phyloP scores from a whole-genome alignment of 2,113 vertebrate species.

The Cynopterus brachyotis region DNA sequence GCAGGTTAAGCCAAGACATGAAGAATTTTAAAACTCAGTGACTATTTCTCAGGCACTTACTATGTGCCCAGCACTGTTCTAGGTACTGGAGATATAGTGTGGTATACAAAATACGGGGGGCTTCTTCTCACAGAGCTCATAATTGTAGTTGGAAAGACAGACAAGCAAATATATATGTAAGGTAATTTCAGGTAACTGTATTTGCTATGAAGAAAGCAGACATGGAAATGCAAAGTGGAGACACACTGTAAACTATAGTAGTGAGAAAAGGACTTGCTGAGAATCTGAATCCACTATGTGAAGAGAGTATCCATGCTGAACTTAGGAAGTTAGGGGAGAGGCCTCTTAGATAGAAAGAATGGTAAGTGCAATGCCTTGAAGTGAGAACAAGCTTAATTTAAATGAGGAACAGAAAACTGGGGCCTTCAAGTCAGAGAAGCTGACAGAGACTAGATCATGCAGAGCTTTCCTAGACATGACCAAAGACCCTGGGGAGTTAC shows the following conservation, averaged over 20 bases:
- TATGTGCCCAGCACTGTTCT: neutral
- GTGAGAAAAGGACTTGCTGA: neutral
- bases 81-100: too few relatives aligned
- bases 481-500: neutral
- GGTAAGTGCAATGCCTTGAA: neutral
- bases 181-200: neutral
- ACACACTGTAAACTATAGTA: accelerated
- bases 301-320: neutral
- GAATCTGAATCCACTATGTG: neutral
- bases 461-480: neutral
- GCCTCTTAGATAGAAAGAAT: neutral
- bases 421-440: neutral
- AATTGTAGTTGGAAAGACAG: neutral
- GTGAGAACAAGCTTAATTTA: neutral
- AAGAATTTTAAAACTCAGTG: neutral
- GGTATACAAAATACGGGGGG: too few relatives aligned
- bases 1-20: neutral
- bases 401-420: neutral
- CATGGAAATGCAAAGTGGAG: neutral
- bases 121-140: neutral
- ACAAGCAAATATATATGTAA: neutral
- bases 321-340: neutral
- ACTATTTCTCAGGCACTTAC: neutral
- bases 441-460: neutral
- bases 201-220: neutral